Evolutionary conservation across 2,797 vertebrate genomes (phyloP).

Genomic region (Ataeniobius toweri): DNA sequence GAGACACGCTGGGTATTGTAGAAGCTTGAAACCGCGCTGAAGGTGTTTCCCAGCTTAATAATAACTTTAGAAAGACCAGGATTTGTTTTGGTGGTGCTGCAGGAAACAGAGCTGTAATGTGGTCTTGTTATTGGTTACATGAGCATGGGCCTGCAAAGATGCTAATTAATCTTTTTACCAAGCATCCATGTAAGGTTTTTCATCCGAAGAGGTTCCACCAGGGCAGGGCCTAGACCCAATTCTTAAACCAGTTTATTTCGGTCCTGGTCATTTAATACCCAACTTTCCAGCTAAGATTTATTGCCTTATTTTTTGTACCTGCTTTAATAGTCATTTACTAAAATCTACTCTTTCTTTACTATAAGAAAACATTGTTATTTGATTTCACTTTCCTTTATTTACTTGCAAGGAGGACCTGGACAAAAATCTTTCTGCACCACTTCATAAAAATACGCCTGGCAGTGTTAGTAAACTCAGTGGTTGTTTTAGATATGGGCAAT

Average conservation of each 20-base stretch:
- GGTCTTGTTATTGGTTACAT: neutral
- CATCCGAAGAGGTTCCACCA: neutral
- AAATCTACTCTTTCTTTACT: neutral
- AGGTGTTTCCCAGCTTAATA: constrained; percentile 1
- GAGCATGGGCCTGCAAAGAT: neutral
- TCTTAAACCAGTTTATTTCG: no score
- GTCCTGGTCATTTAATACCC: neutral
- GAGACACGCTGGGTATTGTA: neutral
- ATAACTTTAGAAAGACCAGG: neutral
- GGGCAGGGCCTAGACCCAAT: neutral
- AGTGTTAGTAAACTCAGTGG: neutral
- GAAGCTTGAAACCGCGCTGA: neutral
- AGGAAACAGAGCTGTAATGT: neutral
- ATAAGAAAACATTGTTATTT: neutral
- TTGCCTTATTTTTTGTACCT: no score
- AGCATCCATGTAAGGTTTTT: neutral
- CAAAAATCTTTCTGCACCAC: neutral
- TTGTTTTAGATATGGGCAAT: neutral
- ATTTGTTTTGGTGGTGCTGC: neutral
- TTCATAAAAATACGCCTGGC: neutral
- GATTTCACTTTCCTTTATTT: neutral
- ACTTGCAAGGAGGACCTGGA: neutral
- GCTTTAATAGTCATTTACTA: neutral
- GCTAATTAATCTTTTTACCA: constrained; percentile 14
- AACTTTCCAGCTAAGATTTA: no score